Base-by-base conservation (phyloP, 1,140 invertebrate species). In the Eriocheir sinensis region DNA sequence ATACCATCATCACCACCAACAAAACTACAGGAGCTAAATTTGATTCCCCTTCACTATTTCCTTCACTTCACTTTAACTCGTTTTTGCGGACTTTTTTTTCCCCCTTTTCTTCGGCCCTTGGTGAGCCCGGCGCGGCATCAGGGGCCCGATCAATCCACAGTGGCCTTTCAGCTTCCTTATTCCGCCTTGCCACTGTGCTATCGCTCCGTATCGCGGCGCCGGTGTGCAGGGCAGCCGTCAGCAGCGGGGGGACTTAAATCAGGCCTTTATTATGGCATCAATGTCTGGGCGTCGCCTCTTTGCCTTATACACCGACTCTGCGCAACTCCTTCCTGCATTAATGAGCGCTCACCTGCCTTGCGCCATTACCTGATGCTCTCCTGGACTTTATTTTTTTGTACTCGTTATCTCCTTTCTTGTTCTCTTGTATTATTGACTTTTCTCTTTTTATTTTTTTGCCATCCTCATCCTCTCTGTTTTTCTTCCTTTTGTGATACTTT, bases 161-260 rank as follows among this genome's bases (percentile, higher is more conserved):
- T 86, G 83, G 83, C 83, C 12, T 41, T n/a, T 41, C 12, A n/a
- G 12, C 83, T 86, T 40, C 15, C 83, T 86, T 34, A 86, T 86
- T 17, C 83, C 34, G 12, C 40, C 21, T 86, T 4, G 36, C 83
- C 9, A 86, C 34, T n/a, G 6, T 9, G n/a, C 32, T 86, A 85
- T 86, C 36, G 8, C 83, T 36, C 40, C 40, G 30, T 86, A 81
- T 40, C 15, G 12, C 60, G 2, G 0, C 60, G 6, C 12, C 21
- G n/a, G 60, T 72, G 60, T n/a, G 6, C 60, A 72, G 60, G 60
- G 21, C 60, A n/a, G 21, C 60, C 27, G 6, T 72, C 60, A 72
- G 4, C n/a, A 21, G 0, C 60, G n/a, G 1, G 60, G 60, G 12
- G 60, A 6, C 60, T 72, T 86, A 86, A 17, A 86, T 86, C 40